Base-by-base conservation (phyloP, 1,140 invertebrate species). In the Apis laboriosa region DNA sequence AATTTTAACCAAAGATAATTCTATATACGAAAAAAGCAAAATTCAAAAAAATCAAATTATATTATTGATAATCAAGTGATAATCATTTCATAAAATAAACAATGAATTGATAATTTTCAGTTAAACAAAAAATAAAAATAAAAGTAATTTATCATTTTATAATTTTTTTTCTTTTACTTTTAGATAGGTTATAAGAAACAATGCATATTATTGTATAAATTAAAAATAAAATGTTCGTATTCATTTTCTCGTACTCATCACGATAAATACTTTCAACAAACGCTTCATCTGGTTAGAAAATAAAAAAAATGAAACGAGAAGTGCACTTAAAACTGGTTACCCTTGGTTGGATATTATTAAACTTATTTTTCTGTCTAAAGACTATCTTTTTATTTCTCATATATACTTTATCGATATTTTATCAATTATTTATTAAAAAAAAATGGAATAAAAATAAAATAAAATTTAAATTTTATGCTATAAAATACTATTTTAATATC, bases 131-230 rank as follows among this genome's bases (percentile, higher is more conserved):
- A n/a, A 2, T 11, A 53, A 15, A 17, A 53, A 24, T 2, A 5
- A 11, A 13, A 68, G 43, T 11, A 49, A 68, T n/a, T 68, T 49
- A 21, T 19, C 61, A 8, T 24, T 28, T 43, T 7, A 43, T 43
- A 43, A 8, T 28, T 34, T 15, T 4, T 4, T 9, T 19, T 43
- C 19, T 43, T 21, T 67, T 43, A 43, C 17, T 21, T 21, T 43
- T 11, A 19, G 17, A 3, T 19, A 2, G 11, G 8, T 15, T 61
- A 17, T 21, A 13, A 21, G 1, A 70, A 70, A 15, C 43, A 11
- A 51, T 28, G 21, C 15, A 0, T 28, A 12, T n/a, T n/a, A 53
- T 61, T 71, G 77, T 28, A 79, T 79, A 79, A 63, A 63, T 79
- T 61, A 60, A 51, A 21, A 8, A 24, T 66, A 15, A 24, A 61